phyloP scores from a whole-genome alignment of 2,113 vertebrate species.

The Hassar affinis region DNA sequence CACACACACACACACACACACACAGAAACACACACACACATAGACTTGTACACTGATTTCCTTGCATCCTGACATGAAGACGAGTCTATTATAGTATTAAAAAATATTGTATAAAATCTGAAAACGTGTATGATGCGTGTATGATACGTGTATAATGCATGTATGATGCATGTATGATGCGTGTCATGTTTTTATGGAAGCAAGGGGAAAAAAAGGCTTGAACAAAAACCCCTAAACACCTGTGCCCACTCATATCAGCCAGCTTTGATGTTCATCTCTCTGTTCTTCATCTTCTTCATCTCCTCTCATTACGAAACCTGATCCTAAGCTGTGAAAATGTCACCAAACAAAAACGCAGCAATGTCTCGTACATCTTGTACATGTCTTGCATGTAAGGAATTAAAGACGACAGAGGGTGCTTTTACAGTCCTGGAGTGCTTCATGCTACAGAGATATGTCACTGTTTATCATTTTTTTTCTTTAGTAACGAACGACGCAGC shows the following conservation, averaged over 20 bases:
- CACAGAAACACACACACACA: conserved; percentile 3
- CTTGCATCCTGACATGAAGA: background rate
- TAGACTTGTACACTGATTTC: conserved; percentile 22
- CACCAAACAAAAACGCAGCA: background rate
- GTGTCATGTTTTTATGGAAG: background rate
- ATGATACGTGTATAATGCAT: background rate
- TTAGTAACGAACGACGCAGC: background rate
- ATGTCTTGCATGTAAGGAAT: background rate
- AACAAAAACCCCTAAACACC: conserved; percentile 51
- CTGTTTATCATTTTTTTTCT: background rate
- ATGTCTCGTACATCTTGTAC: background rate
- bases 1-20: conserved; percentile 22
- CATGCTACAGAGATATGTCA: background rate
- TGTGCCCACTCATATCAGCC: conserved; percentile 34
- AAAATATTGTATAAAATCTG: background rate
- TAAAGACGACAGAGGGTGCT: background rate
- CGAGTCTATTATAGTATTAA: background rate
- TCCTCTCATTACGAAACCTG: conserved; percentile 5
- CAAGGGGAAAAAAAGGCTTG: background rate
- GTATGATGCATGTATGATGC: background rate
- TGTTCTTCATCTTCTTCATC: conserved; percentile 12
- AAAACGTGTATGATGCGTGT: background rate
- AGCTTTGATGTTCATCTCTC: conserved; percentile 46
- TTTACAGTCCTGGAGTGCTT: background rate
- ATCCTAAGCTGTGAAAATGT: background rate